A percentile compares a stretch with the other conserved stretches of the same genome.
These are phyloP conservation scores for Ips typographus DNA, from an alignment of 1,140 invertebrate genomes.

Conservation along the genomic window DNA sequence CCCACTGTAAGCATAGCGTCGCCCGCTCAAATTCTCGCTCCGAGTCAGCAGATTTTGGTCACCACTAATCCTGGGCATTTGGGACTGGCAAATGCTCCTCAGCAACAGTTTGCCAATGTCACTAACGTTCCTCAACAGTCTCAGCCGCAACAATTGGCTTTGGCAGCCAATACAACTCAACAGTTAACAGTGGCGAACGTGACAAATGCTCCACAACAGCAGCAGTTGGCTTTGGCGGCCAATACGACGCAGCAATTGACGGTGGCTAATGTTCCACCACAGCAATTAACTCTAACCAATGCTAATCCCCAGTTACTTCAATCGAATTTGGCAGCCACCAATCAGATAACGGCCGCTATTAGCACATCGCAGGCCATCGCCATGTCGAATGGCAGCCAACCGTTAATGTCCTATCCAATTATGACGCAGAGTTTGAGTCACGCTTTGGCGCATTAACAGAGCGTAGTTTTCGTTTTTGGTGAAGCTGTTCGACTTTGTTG, in stretches of 20 bases:
- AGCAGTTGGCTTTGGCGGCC: constrained; percentile 45
- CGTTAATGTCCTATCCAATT: constrained; percentile 72
- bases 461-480: constrained; percentile 15
- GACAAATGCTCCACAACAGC: constrained; percentile 38
- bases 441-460: constrained; percentile 40
- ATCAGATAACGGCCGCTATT: constrained; percentile 48
- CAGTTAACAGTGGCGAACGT: constrained; percentile 42
- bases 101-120: constrained; percentile 45
- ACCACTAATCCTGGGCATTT: constrained; percentile 49
- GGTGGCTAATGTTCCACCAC: constrained; percentile 45
- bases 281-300: constrained; percentile 40
- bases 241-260: constrained; percentile 46
- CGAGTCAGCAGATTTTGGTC: constrained; percentile 52
- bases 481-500: not conserved
- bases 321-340: constrained; percentile 49
- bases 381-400: constrained; percentile 56
- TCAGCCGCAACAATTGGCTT: constrained; percentile 47
- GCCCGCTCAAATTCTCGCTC: constrained; percentile 54
- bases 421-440: constrained; percentile 61
- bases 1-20: constrained; percentile 64
- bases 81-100: constrained; percentile 30
- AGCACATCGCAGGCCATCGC: constrained; percentile 55
- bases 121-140: constrained; percentile 39
- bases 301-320: constrained; percentile 43
- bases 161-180: constrained; percentile 45